phyloP scores from a whole-genome alignment of 2,113 vertebrate species.

The Oxygymnocypris stewartii region DNA sequence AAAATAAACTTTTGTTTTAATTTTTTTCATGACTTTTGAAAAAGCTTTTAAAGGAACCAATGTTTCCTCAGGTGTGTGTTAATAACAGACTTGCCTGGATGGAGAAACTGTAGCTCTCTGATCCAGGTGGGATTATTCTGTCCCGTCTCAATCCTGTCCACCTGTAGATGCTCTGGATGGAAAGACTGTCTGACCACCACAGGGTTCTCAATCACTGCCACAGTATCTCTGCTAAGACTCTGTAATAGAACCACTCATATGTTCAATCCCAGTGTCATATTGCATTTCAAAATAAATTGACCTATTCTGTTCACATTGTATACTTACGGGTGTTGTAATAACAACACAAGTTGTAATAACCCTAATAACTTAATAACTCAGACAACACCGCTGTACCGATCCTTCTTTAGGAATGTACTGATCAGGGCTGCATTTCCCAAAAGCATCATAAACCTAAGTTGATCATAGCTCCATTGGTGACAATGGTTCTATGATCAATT shows the following conservation, averaged over 20 bases:
- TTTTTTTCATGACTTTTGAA: background rate
- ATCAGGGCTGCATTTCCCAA: too few relatives aligned
- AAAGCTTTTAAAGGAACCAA: background rate
- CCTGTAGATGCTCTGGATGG: constrained; percentile 43
- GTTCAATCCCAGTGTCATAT: background rate
- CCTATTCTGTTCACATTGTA: too few relatives aligned
- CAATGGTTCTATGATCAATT: too few relatives aligned
- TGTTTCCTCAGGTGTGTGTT: background rate
- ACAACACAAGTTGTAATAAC: too few relatives aligned
- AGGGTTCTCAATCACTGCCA: constrained; percentile 62
- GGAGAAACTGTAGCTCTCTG: constrained; percentile 61
- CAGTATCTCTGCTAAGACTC: constrained; percentile 64
- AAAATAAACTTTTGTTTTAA: background rate
- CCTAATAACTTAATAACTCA: too few relatives aligned
- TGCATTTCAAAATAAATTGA: too few relatives aligned
- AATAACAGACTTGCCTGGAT: constrained; percentile 59
- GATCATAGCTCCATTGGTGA: too few relatives aligned
- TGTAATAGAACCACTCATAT: constrained; percentile 52
- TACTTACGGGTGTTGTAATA: too few relatives aligned
- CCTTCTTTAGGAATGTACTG: too few relatives aligned
- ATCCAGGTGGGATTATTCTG: constrained; percentile 53
- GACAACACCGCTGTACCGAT: too few relatives aligned
- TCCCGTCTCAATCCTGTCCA: constrained; percentile 28
- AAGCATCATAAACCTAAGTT: too few relatives aligned
- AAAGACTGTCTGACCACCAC: constrained; percentile 56